Evolutionary conservation across 2,113 vertebrate species (phyloP).

Genomic region (Pluvialis apricaria): DNA sequence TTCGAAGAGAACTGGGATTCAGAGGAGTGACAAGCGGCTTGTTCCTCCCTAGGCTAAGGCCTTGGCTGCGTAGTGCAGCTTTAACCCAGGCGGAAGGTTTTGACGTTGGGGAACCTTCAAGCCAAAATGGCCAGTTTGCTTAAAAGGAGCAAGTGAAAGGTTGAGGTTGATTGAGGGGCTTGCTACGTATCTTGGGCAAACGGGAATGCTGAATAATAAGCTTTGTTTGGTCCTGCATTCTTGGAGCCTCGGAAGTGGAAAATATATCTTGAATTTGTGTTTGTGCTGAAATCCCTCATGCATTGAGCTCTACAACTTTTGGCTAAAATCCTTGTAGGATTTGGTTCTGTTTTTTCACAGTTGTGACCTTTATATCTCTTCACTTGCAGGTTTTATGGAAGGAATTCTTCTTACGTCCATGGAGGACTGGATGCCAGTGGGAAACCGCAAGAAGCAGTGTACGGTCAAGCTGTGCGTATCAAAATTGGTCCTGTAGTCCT

Average conservation of each 20-base stretch:
- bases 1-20: no score
- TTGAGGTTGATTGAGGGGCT: not conserved
- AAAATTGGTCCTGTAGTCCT: not conserved
- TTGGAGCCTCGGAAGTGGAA: not conserved
- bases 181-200: fast-evolving
- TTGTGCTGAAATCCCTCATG: not conserved
- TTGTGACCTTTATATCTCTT: not conserved
- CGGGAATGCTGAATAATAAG: not conserved
- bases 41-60: no score
- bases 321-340: not conserved
- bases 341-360: not conserved
- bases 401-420: slow-evolving; percentile 97
- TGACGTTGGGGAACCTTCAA: no score
- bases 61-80: no score
- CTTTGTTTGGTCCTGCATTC: not conserved
- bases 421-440: slow-evolving; percentile 92
- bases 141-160: not conserved
- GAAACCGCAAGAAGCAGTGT: slow-evolving; percentile 94
- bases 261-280: not conserved
- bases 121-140: no score
- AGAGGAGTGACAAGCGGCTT: no score
- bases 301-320: not conserved
- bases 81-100: no score
- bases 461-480: slow-evolving; percentile 93
- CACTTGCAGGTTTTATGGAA: slow-evolving; percentile 90